Base-by-base conservation (phyloP, 2,113 vertebrate species). In the Ardeotis arabs region DNA sequence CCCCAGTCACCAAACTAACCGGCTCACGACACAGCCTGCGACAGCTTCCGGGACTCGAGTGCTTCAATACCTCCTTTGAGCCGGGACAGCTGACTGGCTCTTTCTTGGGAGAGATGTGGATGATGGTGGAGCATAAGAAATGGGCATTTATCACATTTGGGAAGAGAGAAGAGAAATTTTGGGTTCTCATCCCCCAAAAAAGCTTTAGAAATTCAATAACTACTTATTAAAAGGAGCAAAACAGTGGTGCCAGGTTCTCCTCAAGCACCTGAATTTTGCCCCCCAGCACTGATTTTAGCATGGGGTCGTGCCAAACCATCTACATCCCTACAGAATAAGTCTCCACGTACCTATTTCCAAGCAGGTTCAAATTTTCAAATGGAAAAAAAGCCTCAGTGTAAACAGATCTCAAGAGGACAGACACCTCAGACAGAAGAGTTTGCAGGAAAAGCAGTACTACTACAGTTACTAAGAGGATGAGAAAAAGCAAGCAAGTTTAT, bases 11-110 rank as follows among this genome's bases (percentile, higher is more conserved):
- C 33, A 50, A 93, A 89, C 70, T n/a, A 60, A 66, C 33, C 4
- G 0, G 27, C 64, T 89, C 73, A 28, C 3, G 0, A 49, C 64
- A 59, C 49, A 17, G n/a, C 39, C 68, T 24, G 39, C 1, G 0
- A 41, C 2, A 2, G 64, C 59, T 89, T 87, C 84, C 8, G 6
- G 90, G 29, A 22, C 69, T 64, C 47, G 0, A 2, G 10, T 8
- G 44, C 85, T 15, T 86, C 90, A 84, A 14, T 39, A 8, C 19
- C 58, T 9, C 80, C 89, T 69, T 37, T 86, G 68, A 94, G 63
- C 63, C 44, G 72, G 39, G 35, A 27, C 44, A 41, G 67, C 75
- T 56, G 84, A 72, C 52, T 56, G 0, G 7, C 22, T 55, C 41
- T 5, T 56, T 52, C 67, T 74, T 37, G 25, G 41, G 45, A 80